Percentiles rank a stretch among this genome's conserved stretches.
These are phyloP conservation scores for Molossus alvarezi DNA, from an alignment of 2,797 vertebrate species.

Conservation along the genomic window DNA sequence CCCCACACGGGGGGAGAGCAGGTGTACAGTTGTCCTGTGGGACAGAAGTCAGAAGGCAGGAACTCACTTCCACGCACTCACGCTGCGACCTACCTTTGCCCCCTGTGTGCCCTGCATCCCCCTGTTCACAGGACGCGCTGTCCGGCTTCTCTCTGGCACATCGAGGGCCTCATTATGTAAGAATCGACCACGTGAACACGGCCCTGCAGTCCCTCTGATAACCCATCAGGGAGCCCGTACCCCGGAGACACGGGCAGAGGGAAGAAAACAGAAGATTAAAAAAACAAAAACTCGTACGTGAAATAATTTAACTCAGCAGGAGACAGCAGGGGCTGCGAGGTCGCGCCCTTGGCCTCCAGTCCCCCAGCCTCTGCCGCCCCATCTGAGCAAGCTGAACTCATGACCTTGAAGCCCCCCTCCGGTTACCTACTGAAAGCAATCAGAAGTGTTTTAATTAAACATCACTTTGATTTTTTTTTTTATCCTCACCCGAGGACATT, in stretches of 20 bases:
- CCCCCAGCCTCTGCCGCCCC: background rate
- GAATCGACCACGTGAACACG: background rate
- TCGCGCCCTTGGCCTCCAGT: accelerated
- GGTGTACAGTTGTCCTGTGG: no score
- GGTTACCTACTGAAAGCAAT: background rate
- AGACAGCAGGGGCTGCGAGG: background rate
- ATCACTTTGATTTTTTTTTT: background rate
- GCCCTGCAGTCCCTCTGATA: background rate
- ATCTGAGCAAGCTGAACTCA: background rate
- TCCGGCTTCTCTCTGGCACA: no score
- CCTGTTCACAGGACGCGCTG: no score
- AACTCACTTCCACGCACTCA: no score
- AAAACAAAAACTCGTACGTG: background rate
- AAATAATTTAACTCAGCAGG: background rate
- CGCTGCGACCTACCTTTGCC: no score
- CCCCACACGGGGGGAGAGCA: no score
- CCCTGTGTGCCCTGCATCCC: no score
- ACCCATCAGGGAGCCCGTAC: background rate
- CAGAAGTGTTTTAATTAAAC: background rate
- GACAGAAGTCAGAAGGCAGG: no score
- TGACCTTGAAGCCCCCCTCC: background rate
- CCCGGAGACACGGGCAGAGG: background rate
- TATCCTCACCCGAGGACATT: no score
- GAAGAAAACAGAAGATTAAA: background rate
- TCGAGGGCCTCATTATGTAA: background rate